A percentile compares a stretch with the other conserved stretches of the same genome.
phyloP scores from a whole-genome alignment of 2,113 vertebrate genomes.

The Lota lota region DNA sequence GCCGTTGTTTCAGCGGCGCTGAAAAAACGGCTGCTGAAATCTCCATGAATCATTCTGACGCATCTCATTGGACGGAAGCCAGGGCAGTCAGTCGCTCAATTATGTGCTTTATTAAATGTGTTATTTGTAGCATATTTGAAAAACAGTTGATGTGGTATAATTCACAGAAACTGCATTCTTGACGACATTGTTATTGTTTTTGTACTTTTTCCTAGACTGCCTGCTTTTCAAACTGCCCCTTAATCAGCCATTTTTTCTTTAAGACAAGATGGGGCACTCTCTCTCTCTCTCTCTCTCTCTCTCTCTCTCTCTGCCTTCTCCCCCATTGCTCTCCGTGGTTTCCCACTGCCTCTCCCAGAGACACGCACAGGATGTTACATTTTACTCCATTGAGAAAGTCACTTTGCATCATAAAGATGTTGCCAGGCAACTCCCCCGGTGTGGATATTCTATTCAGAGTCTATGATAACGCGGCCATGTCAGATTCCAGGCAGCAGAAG shows the following conservation, averaged over 20 bases:
- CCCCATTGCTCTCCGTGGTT: neutral
- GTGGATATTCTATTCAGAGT: constrained; percentile 59
- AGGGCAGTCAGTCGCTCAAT: no score
- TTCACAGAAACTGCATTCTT: no score
- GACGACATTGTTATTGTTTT: neutral
- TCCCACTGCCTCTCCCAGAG: constrained; percentile 31
- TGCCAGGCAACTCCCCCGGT: constrained; percentile 62
- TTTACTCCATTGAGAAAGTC: constrained; percentile 67
- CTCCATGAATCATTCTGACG: no score
- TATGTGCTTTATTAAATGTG: no score
- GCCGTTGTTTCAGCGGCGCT: no score
- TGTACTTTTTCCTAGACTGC: neutral
- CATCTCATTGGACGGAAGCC: no score
- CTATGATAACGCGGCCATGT: constrained; percentile 59
- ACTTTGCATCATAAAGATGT: constrained; percentile 77
- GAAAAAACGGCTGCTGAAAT: no score
- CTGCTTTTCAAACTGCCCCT: neutral
- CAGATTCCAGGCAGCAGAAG: constrained; percentile 50
- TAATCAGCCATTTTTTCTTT: neutral
- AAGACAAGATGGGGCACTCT: neutral
- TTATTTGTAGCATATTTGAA: no score
- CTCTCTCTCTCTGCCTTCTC: neutral
- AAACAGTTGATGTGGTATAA: no score
- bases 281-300: neutral
- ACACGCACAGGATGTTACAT: constrained; percentile 68